Evolutionary conservation across 2,797 vertebrate species (phyloP), one percentile per base, ranked within the genome.

Genomic region (Fringilla coelebs): DNA sequence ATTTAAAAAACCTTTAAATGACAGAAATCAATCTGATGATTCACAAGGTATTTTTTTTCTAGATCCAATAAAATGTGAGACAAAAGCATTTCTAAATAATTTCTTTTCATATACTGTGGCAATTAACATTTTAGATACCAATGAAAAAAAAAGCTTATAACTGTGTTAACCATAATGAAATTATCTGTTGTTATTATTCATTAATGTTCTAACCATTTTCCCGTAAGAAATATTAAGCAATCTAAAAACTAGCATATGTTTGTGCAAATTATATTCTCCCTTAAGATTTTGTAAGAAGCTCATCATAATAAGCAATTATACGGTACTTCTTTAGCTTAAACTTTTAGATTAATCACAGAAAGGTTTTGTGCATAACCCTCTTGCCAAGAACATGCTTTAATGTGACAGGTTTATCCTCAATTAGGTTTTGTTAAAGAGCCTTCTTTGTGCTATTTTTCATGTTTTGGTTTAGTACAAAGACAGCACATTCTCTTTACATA

Each of bases 221-320:
- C 82, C 16, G 0, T 51, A 89, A 92, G 90, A 95, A 94, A 90
- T 75, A 88, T 79, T 88, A 83, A 85, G 49, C 43, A 90, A 92
- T 95, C 82, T 66, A 80, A 94, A 70, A 88, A 60, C 38, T 28
- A 91, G 40, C 82, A 93, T 92, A 92, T 94, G 90, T 93, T 95
- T 81, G 41, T 81, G 74, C 52, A 95, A 96, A 82, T 91, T 85
- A 43, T 58, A 34, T 66, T 90, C 29, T 93, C 84, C 78, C 84
- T 91, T 65, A 90, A 89, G 74, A 84, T 73, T 77, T 88, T 93
- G 25, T 75, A 91, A 91, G 78, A 74, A 85, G 58, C 45, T 96
- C 63, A 51, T 78, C 43, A 49, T 88, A 93, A 83, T 91, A 94
- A 91, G 68, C 65, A 90, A 91, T 95, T 96, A 85, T 63, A 86